These are phyloP conservation scores for Cacatua alba DNA, from an alignment of 2,113 vertebrate genomes.

Conservation along the genomic window DNA sequence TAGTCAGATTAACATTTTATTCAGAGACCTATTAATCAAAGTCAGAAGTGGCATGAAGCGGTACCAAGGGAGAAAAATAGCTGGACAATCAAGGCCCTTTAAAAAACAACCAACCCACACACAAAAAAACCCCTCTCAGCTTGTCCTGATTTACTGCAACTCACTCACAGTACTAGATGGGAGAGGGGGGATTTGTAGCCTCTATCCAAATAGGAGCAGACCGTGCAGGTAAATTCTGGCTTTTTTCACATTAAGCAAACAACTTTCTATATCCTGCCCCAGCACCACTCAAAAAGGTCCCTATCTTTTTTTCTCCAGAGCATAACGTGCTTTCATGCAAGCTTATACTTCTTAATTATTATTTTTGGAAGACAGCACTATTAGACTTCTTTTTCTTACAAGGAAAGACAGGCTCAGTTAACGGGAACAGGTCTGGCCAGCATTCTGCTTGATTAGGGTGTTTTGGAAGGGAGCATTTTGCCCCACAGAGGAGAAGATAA, in stretches of 20 bases:
- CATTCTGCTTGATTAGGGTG: constrained; percentile 27
- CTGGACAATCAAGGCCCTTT: constrained; percentile 32
- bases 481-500: neutral
- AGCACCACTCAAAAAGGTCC: constrained; percentile 52
- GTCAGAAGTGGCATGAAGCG: constrained; percentile 69
- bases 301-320: constrained; percentile 50
- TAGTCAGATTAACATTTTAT: constrained; percentile 75
- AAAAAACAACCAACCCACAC: neutral
- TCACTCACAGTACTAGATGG: neutral
- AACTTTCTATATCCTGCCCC: neutral
- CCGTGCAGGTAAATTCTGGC: constrained; percentile 60
- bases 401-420: constrained; percentile 46
- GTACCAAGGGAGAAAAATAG: constrained; percentile 63
- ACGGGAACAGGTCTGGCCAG: constrained; percentile 65
- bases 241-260: constrained; percentile 64
- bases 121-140: neutral
- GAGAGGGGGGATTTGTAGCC: constrained; percentile 3
- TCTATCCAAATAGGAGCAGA: constrained; percentile 25
- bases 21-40: constrained; percentile 82
- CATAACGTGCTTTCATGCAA: neutral
- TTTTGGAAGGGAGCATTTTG: constrained; percentile 71
- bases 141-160: constrained; percentile 44
- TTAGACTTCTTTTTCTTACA: constrained; percentile 52
- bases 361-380: constrained; percentile 34
- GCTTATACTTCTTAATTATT: constrained; percentile 58